These are phyloP conservation scores for Monochamus alternatus DNA, from an alignment of 2,888 invertebrate species.

Conservation along the genomic window DNA sequence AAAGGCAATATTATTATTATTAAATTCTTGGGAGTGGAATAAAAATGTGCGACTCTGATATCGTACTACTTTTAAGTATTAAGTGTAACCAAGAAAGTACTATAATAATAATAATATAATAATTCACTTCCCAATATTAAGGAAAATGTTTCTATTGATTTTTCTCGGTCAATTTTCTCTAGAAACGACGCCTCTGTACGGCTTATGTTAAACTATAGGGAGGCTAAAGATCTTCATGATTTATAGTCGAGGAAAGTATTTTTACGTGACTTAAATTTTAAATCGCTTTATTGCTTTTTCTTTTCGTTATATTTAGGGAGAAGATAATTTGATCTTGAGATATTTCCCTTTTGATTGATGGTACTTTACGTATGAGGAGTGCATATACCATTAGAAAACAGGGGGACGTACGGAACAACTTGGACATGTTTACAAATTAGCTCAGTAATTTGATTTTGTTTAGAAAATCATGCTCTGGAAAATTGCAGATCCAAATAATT, in stretches of 20 bases:
- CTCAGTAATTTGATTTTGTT: conserved; percentile 53
- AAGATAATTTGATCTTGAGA: conserved; percentile 63
- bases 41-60: too few species aligned
- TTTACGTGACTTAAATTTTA: conserved; percentile 70
- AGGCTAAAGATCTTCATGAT: conserved; percentile 68
- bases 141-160: too few species aligned
- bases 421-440: conserved; percentile 55
- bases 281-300: conserved; percentile 71
- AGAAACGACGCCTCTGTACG: background rate
- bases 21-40: too few species aligned
- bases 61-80: too few species aligned
- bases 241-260: conserved; percentile 68
- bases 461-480: conserved; percentile 36
- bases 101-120: too few species aligned
- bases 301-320: conserved; percentile 53
- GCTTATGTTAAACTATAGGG: conserved; percentile 61
- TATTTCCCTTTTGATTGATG: conserved; percentile 64
- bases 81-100: too few species aligned
- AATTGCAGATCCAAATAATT: too few species aligned
- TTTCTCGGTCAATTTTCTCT: background rate
- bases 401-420: conserved; percentile 34
- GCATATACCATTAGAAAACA: conserved; percentile 41
- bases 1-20: too few species aligned
- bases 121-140: too few species aligned
- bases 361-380: conserved; percentile 38